A percentile compares a stretch with the other conserved stretches of the same genome.
Conservation (phyloP, 2,797 vertebrate genomes). For the Adelosebastes latens region DNA sequence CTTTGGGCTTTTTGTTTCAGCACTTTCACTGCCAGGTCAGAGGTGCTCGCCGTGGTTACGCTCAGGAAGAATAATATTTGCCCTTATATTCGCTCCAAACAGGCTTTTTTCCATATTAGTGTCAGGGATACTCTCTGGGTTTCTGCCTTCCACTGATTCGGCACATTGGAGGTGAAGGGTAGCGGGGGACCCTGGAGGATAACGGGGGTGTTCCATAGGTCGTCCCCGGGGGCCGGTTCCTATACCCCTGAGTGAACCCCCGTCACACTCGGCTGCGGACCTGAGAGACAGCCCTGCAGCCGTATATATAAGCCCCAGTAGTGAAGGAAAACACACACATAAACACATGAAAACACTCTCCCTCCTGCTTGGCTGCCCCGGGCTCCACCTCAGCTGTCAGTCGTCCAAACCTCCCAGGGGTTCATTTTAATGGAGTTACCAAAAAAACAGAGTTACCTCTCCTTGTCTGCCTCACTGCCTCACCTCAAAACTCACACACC, state of each 20-base stretch:
- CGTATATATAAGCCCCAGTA: constrained; percentile 57
- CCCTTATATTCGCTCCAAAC: constrained; percentile 87
- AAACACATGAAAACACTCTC: constrained; percentile 78
- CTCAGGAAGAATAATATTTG: constrained; percentile 91
- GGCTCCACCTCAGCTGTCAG: constrained; percentile 77
- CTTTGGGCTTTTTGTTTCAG: constrained; percentile 89
- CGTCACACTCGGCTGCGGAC: constrained; percentile 33
- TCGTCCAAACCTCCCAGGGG: constrained; percentile 74
- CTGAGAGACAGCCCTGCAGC: constrained; percentile 54
- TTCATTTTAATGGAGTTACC: constrained; percentile 69
- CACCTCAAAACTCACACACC: constrained; percentile 72
- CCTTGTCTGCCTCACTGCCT: constrained; percentile 58
- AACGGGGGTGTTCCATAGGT: constrained; percentile 65
- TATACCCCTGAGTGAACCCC: constrained; percentile 63
- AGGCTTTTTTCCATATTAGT: constrained; percentile 88
- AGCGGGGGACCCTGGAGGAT: constrained; percentile 59
- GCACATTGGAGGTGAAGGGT: constrained; percentile 75
- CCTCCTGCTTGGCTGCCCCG: constrained; percentile 63
- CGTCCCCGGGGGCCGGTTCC: constrained; percentile 38
- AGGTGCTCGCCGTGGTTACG: constrained; percentile 87
- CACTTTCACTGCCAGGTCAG: constrained; percentile 85
- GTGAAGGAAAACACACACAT: constrained; percentile 76
- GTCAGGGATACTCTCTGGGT: constrained; percentile 83
- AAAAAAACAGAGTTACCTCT: constrained; percentile 67
- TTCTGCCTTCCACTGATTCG: constrained; percentile 80